Base-by-base conservation (phyloP, 2,888 invertebrate species). In the Cremastinae sp. region DNA sequence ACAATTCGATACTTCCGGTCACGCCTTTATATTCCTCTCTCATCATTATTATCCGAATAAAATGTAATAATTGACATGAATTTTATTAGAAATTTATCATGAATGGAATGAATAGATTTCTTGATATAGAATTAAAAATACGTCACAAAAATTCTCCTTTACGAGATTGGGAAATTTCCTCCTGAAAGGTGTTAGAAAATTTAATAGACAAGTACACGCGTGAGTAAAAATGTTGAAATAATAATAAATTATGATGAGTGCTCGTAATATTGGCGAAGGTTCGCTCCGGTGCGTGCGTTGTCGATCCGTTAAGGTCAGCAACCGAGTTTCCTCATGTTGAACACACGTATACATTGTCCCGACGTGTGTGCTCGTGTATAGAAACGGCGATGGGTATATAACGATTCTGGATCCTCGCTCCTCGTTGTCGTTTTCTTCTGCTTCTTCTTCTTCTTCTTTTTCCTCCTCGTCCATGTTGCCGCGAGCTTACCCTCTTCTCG, bases 231-330 rank as follows among this genome's bases (percentile, higher is more conserved):
- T 12, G 18, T 20, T 41, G 41, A 16, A 16, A 28, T 47, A 66
- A 41, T 75, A 61, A 64, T 68, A 49, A 64, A 39, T 4, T 14
- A 12, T 10, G 37, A 64, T 47, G 56, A 62, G 35, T 62, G 72
- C 65, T 61, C 73, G 69, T 62, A 68, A 79, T 79, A 74, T 76
- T 58, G 68, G 66, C 8, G 16, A 58, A 47, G 56, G 61, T 64
- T 66, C 55, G 43, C 75, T 43, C 72, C 51, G 68, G 49, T 68
- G 72, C 72, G 72, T 77, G 76, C 75, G 75, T 75, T 74, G 72
- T 78, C 74, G 74, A 79, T 76, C 78, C 76, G 76, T 79, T 79
- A 79, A 79, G 78, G 78, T 79, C 78, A 79, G 76, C 78, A 79
- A 76, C 78, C 74, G 78, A 74, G 76, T 76, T 74, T 55, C 74